phyloP scores from a whole-genome alignment of 1,140 invertebrate species.

The Drosophila eugracilis region DNA sequence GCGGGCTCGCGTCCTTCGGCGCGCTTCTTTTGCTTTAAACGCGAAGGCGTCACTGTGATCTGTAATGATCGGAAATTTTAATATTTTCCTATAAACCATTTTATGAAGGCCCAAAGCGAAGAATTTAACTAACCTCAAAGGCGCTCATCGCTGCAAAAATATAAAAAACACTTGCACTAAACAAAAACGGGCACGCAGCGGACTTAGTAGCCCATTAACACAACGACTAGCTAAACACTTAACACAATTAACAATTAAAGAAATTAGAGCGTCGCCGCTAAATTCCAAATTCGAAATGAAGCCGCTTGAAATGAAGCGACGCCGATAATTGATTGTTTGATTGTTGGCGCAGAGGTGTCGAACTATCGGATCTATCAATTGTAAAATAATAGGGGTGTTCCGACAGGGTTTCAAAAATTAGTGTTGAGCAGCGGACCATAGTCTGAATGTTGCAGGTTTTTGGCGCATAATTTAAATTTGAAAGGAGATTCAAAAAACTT shows the following conservation, averaged over 20 bases:
- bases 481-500: too few species aligned
- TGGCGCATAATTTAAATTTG: neutral
- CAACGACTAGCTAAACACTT: conserved; percentile 33
- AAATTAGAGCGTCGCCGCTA: conserved; percentile 32
- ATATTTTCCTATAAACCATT: neutral
- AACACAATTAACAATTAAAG: conserved; percentile 46
- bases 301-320: conserved; percentile 19
- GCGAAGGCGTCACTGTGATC: conserved; percentile 76
- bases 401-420: neutral
- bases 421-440: too few species aligned
- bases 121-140: conserved; percentile 64
- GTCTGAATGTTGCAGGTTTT: neutral
- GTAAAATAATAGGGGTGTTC: neutral
- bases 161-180: conserved; percentile 22
- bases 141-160: conserved; percentile 63
- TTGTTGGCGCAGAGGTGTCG: neutral
- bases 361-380: neutral
- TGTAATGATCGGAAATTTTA: conserved; percentile 4
- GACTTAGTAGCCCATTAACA: conserved; percentile 36
- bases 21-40: conserved; percentile 66
- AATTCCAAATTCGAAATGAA: conserved; percentile 49
- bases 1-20: conserved; percentile 74
- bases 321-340: conserved; percentile 1
- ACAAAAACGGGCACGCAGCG: conserved; percentile 7
- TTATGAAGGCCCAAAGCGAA: neutral